phyloP scores from a whole-genome alignment of 2,888 invertebrate species.

The Leucania comma region DNA sequence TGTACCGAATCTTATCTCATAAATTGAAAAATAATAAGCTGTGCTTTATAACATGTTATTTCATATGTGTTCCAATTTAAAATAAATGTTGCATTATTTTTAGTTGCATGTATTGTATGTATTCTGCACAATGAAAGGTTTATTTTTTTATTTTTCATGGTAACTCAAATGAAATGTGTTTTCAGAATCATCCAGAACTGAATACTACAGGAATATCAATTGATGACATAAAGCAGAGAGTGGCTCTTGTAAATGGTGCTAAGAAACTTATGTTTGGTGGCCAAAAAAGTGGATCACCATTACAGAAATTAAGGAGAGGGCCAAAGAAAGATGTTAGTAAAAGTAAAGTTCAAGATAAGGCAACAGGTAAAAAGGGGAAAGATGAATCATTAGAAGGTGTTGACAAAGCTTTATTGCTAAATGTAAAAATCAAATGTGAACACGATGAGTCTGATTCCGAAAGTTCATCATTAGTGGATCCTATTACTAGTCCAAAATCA shows the following conservation, averaged over 20 bases:
- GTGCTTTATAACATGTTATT: not conserved
- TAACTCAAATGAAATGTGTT: conserved; percentile 49
- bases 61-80: not conserved
- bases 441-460: conserved; percentile 87
- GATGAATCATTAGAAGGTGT: conserved; percentile 78
- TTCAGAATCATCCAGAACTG: conserved; percentile 93
- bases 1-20: conserved; percentile 1
- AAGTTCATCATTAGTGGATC: conserved; percentile 86
- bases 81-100: not conserved
- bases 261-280: conserved; percentile 88
- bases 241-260: conserved; percentile 87
- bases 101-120: too few relatives aligned
- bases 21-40: conserved; percentile 5
- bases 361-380: conserved; percentile 76
- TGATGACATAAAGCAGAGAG: conserved; percentile 91
- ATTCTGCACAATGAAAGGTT: not conserved
- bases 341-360: conserved; percentile 75
- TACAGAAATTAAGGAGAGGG: conserved; percentile 79
- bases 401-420: conserved; percentile 82
- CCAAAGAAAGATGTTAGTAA: conserved; percentile 78
- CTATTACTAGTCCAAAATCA: conserved; percentile 84
- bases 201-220: conserved; percentile 94
- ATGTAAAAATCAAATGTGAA: conserved; percentile 87
- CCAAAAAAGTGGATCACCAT: conserved; percentile 77
- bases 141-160: not conserved